Conservation (phyloP, 2,797 vertebrate genomes). For the Cyclura pinguis region DNA sequence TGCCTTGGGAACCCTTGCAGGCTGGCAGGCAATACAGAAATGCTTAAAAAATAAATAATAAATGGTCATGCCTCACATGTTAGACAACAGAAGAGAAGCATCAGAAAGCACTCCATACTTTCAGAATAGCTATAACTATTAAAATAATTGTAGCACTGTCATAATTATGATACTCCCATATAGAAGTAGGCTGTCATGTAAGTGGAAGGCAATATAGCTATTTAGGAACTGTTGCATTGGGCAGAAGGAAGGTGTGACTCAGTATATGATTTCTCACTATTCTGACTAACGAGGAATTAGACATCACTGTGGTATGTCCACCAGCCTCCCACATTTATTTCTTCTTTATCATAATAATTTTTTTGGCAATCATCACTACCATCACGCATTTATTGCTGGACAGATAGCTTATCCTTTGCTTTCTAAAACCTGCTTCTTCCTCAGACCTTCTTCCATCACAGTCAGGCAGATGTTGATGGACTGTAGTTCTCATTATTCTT, state of each 20-base stretch:
- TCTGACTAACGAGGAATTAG: background rate
- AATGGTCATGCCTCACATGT: background rate
- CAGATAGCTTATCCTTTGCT: background rate
- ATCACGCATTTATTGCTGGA: background rate
- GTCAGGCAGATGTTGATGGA: no score
- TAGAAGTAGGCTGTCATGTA: background rate
- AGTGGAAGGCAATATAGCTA: background rate
- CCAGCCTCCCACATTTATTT: background rate
- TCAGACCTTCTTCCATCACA: no score
- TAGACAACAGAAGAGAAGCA: background rate
- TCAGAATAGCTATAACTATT: background rate
- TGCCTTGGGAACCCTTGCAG: background rate
- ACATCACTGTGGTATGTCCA: background rate
- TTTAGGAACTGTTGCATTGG: background rate
- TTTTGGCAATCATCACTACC: background rate
- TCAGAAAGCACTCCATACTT: background rate
- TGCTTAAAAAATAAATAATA: no score
- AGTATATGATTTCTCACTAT: background rate
- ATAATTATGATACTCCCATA: conserved; percentile 4
- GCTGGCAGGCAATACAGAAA: background rate
- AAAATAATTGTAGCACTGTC: background rate
- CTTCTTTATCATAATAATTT: background rate
- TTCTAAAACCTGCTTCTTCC: no score
- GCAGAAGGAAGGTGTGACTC: background rate
- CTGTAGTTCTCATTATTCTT: no score